Evolutionary conservation across 1,140 invertebrate species (phyloP), one percentile per base, ranked within the genome.

Genomic region (Philotrypesis tridentata): DNA sequence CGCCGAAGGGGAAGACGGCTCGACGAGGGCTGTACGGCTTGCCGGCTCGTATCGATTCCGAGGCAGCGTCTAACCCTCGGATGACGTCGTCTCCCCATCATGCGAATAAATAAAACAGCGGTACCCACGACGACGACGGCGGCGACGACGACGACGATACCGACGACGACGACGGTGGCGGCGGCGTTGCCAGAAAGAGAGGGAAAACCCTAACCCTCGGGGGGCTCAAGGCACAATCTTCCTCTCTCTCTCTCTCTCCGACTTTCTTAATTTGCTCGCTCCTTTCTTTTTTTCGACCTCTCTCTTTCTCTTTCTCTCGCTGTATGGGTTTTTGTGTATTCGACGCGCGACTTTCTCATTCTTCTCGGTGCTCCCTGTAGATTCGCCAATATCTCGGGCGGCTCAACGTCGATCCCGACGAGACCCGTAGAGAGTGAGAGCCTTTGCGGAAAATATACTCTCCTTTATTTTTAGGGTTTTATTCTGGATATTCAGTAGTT

Each of bases 11-110:
- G 8, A 55, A 61, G 29, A 21, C 3, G 17, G 14, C 5, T 5
- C 17, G 14, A 6, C 6, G 48, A n/a, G 21, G n/a, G 23, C 9
- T n/a, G n/a, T n/a, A n/a, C n/a, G 65, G 21, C 27, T 33, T 48
- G 82, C 79, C 84, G 85, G 86, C n/a, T 85, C 84, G 82, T 85
- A 86, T 85, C 82, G 84, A 84, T 82, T 48, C 40, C 72, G 74
- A n/a, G 63, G 78, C 77, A 71, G 11, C 40, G 40, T 77, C 75
- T 63, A n/a, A 67, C 55, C 29, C 74, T 29, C 43, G 29, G 65
- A 3, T 40, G 55, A 12, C 8, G 1, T 29, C 27, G 17, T 65
- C 55, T 74, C 67, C 61, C 70, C 67, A 61, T 73, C 70, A 27
- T 33, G 79, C 72, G 79, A 81, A 81, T 81, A 81, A 81, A 81